Evolutionary conservation across 2,113 vertebrate species (phyloP).

Genomic region (Nothobranchius kuhntae): DNA sequence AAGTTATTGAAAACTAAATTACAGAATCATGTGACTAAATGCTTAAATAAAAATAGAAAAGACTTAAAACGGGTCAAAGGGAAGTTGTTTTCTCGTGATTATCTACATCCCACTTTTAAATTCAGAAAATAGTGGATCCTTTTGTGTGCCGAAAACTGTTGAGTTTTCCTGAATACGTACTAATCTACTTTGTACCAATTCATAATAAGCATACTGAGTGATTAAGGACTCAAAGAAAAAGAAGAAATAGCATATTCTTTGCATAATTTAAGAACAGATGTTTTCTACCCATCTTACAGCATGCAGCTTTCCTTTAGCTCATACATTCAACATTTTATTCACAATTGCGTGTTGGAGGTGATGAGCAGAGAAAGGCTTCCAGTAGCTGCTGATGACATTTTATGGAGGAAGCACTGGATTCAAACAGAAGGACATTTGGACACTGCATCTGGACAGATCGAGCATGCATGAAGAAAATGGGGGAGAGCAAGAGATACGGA

Average conservation of each 20-base stretch:
- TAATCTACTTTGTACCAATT: not conserved
- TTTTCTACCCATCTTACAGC: not conserved
- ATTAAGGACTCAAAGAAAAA: not conserved
- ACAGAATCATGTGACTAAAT: too few species aligned
- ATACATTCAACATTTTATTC: too few species aligned
- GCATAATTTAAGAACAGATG: too few species aligned
- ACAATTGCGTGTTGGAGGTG: not conserved
- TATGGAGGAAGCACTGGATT: conserved; percentile 29
- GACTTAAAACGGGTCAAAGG: too few species aligned
- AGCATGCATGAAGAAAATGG: conserved; percentile 46
- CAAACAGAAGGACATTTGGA: conserved; percentile 34
- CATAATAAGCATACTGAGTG: too few species aligned
- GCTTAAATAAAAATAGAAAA: too few species aligned
- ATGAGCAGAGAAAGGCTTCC: conserved; percentile 20
- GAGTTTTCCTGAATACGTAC: not conserved
- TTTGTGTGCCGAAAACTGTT: too few species aligned
- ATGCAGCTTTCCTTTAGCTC: not conserved
- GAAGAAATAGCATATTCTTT: too few species aligned
- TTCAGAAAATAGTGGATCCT: too few species aligned
- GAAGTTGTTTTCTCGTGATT: too few species aligned
- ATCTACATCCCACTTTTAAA: too few species aligned
- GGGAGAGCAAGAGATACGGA: conserved; percentile 21
- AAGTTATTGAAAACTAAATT: too few species aligned
- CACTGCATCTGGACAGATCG: conserved; percentile 38
- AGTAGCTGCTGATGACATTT: conserved; percentile 38